Base-by-base conservation (phyloP, 2,797 vertebrate species). In the Sciurus carolinensis region DNA sequence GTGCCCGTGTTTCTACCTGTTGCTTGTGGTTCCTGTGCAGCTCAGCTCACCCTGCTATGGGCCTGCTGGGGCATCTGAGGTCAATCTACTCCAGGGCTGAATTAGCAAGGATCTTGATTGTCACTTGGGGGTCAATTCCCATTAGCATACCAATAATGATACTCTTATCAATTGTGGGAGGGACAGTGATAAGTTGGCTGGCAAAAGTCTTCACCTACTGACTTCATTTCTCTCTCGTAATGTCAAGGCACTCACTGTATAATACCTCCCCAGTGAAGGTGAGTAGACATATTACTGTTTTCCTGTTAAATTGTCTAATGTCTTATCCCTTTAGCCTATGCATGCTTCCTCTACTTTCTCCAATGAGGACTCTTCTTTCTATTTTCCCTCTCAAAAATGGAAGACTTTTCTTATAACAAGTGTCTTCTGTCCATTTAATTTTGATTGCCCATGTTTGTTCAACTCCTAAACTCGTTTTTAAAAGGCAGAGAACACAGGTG, bases 401-500 rank as follows among this genome's bases (percentile, higher is more conserved):
- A 76, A 91, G 33, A 28, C 30, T 54, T 82, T 73, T 96, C 24
- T 14, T 90, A 8, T 28, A 50, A 79, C 15, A 75, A n/a, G 18
- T 59, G 62, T n/a, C 47, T 73, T 10, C 30, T 62, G 5, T 86
- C 33, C 47, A 52, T 87, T 90, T 76, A 0, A 0, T 89, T 67
- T 59, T 96, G 94, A 54, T 94, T 82, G 36, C 47, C 12, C 36
- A 0, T 50, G 9, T 71, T 94, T 89, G 39, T 28, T 73, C 50
- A 88, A 72, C 87, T 94, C 1, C 18, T 69, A 30, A 64, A 26
- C 33, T 57, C 36, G 33, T 62, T 95, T 92, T 95, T 88, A 87
- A 91, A 92, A 83, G 15, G 42, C 12, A 84, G 18, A 54, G 64
- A 97, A 75, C 12, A 59, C 5, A 69, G 9, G 3, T 33, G 17